Percentiles rank a stretch among this genome's conserved stretches.
phyloP scores from a whole-genome alignment of 2,797 vertebrate genomes.

The Hybognathus amarus region DNA sequence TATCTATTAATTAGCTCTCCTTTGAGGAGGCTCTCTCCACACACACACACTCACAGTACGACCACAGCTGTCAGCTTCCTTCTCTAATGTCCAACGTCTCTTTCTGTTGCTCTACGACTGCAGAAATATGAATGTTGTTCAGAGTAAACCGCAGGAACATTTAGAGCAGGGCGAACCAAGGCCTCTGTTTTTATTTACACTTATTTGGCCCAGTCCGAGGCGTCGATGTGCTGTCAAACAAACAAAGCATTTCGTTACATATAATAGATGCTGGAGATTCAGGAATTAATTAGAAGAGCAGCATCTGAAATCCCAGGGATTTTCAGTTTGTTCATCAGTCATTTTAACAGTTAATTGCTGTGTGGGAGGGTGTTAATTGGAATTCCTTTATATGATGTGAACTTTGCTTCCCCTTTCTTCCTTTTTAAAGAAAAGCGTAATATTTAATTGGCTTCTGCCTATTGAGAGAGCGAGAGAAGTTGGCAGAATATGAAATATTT shows the following conservation, averaged over 20 bases:
- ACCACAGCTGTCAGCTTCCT: slow-evolving; percentile 49
- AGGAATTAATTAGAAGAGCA: slow-evolving; percentile 72
- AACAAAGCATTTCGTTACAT: slow-evolving; percentile 59
- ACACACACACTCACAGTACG: background rate
- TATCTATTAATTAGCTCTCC: slow-evolving; percentile 71
- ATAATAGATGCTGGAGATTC: slow-evolving; percentile 69
- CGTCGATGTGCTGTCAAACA: slow-evolving; percentile 62
- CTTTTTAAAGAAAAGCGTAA: slow-evolving; percentile 60
- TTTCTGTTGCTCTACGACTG: slow-evolving; percentile 50
- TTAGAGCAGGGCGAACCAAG: slow-evolving; percentile 32
- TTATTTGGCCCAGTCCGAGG: slow-evolving; percentile 27
- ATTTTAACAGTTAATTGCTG: slow-evolving; percentile 89
- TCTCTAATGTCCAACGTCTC: slow-evolving; percentile 45
- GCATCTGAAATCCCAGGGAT: slow-evolving; percentile 70
- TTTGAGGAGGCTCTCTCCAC: slow-evolving; percentile 56
- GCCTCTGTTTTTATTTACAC: slow-evolving; percentile 55
- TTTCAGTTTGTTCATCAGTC: slow-evolving; percentile 74
- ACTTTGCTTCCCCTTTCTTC: slow-evolving; percentile 66
- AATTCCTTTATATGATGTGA: slow-evolving; percentile 79
- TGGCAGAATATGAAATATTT: background rate
- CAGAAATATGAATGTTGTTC: slow-evolving; percentile 48
- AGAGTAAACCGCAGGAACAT: slow-evolving; percentile 34
- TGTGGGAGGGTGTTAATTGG: slow-evolving; percentile 92
- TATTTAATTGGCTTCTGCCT: slow-evolving; percentile 65
- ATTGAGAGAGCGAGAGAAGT: slow-evolving; percentile 23